Percentiles rank a stretch among this genome's conserved stretches.
phyloP scores from a whole-genome alignment of 2,797 vertebrate genomes.

The Protonibea diacanthus region DNA sequence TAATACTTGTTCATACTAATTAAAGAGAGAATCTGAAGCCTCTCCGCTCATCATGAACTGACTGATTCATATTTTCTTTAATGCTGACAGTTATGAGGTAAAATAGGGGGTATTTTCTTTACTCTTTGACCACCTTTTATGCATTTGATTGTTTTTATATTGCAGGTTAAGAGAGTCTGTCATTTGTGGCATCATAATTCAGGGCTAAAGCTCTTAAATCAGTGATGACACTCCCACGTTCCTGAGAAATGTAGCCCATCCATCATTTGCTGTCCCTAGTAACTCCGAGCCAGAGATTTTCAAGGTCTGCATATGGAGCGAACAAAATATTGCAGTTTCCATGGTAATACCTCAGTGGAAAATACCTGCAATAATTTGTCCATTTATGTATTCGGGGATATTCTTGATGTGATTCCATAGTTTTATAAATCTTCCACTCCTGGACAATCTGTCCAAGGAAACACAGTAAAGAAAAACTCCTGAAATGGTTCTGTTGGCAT shows the following conservation, averaged over 20 bases:
- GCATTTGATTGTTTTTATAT: conserved; percentile 6
- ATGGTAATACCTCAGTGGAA: conserved; percentile 38
- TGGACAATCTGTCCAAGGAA: not conserved
- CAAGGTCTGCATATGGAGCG: conserved; percentile 41
- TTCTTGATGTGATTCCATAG: not conserved
- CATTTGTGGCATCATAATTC: conserved; percentile 18
- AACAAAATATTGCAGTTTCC: conserved; percentile 50
- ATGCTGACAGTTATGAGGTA: not conserved
- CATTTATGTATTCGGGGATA: conserved; percentile 11
- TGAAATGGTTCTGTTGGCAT: not conserved
- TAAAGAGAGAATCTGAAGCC: not conserved
- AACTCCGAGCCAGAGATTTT: not conserved
- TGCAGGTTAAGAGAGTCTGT: not conserved
- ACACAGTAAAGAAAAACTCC: conserved; percentile 23
- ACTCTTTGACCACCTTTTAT: not conserved
- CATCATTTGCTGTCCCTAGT: conserved; percentile 34
- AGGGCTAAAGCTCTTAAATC: conserved; percentile 47
- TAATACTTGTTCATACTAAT: not conserved
- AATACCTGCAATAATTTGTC: conserved; percentile 44
- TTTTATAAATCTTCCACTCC: not conserved
- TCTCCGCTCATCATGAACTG: not conserved
- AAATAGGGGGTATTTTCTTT: not conserved
- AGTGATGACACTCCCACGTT: conserved; percentile 12
- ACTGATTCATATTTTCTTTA: not conserved
- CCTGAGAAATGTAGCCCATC: conserved; percentile 40